phyloP scores from a whole-genome alignment of 2,888 invertebrate genomes.

The Macrophya alboannulata region DNA sequence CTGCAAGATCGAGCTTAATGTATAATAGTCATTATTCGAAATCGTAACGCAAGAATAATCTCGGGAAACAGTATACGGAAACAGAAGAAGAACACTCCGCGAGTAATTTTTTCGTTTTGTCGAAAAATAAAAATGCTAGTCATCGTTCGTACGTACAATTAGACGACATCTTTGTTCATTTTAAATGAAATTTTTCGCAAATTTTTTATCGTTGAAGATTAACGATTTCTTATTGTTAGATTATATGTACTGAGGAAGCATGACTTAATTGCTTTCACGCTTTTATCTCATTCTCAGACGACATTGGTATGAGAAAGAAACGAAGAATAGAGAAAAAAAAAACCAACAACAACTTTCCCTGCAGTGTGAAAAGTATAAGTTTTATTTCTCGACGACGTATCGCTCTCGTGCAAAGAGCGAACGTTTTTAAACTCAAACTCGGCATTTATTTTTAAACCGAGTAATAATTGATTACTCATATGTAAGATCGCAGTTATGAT shows the following conservation, averaged over 20 bases:
- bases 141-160: not conserved
- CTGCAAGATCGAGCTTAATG: not conserved
- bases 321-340: not conserved
- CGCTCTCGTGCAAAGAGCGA: not conserved
- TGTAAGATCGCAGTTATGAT: not conserved
- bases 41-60: not conserved
- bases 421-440: not conserved
- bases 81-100: not conserved
- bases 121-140: not conserved
- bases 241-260: not conserved
- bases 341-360: not conserved
- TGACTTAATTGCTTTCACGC: not conserved
- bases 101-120: too few relatives aligned
- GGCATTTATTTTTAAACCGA: not conserved
- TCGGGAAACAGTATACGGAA: not conserved
- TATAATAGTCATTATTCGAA: not conserved
- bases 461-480: slow-evolving; percentile 11
- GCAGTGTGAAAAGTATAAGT: not conserved
- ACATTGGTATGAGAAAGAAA: not conserved
- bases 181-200: not conserved
- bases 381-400: not conserved
- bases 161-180: not conserved
- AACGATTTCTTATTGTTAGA: not conserved
- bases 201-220: not conserved
- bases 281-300: not conserved